Evolutionary conservation across 2,888 invertebrate species (phyloP), one percentile per base, ranked within the genome.

Genomic region (Drosophila bunnanda): DNA sequence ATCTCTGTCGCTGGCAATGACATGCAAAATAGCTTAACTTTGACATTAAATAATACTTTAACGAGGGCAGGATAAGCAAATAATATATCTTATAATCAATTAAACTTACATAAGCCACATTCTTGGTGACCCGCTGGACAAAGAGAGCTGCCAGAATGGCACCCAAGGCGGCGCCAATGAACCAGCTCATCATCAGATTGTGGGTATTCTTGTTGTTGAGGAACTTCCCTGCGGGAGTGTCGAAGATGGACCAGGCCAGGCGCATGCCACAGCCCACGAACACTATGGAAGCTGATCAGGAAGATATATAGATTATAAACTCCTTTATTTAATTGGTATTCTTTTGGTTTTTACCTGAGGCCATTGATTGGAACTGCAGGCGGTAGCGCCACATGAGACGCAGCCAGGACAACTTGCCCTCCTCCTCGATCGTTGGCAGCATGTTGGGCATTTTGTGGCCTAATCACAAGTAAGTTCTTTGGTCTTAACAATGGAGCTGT

Each of bases 131-230:
- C 9, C 85, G 78, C 56, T 92, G 91, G 3, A 90, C 91, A 70
- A 89, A 88, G 15, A 78, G 62, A 4, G 88, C 77, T 1, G 91
- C 90, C 34, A 89, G 54, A 8, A 90, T 74, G 25, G 82, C 84
- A 0, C 91, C 91, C 20, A 89, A n/a, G 0, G 89, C 83, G 5
- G 79, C 90, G 30, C 92, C 91, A 53, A 89, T 67, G 65, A 91
- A 91, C 90, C 91, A 91, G 15, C 86, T 86, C 67, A 92, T 86
- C 71, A 83, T 88, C 57, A 92, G 75, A 12, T 83, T 86, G 68
- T 88, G 87, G 7, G 80, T 80, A 13, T 75, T 62, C 25, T 76
- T 65, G 44, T 79, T 76, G 20, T 71, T 76, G 7, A 78, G 62
- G 13, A 89, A 85, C 52, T 79, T 80, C 7, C 82, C 80, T 2